Base-by-base conservation (phyloP, 1,140 invertebrate species). In the Nixonia krombeini region DNA sequence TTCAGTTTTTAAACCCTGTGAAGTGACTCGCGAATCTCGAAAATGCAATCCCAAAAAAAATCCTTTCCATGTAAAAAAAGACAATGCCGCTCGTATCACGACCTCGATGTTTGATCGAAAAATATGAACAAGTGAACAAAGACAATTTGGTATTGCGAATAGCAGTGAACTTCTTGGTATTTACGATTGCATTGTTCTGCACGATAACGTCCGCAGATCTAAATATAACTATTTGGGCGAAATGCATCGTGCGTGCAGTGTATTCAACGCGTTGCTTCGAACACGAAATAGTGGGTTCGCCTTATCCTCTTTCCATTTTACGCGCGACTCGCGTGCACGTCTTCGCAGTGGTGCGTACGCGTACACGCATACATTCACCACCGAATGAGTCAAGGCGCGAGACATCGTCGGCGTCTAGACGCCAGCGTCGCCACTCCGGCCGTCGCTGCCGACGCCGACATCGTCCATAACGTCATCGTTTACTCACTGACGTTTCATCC, bases 251-350 rank as follows among this genome's bases (percentile, higher is more conserved):
- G 10, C n/a, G n/a, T n/a, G n/a, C n/a, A n/a, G 4, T 16, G 44
- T 17, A 33, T 26, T 55, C 38, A 68, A 64, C 75, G 73, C 75
- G 71, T 76, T 73, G 75, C 73, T 77, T 70, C 79, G 74, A 65
- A 74, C 74, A 75, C 75, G 80, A 74, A 82, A 81, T 82, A 81
- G 76, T 80, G 81, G 80, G 37, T 44, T 18, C n/a, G 28, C 44
- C 23, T 68, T 44, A 44, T 51, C 53, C 57, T 49, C 47, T 23
- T 38, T 6, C 65, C 46, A 59, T n/a, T n/a, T n/a, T n/a, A n/a
- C n/a, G n/a, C n/a, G n/a, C n/a, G n/a, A n/a, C n/a, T n/a, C n/a
- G 45, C 41, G 31, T 45, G 45, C 23, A 2, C 8, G 9, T 10
- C 12, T 44, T 35, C 28, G 3, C 12, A n/a, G n/a, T n/a, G n/a